Evolutionary conservation across 2,113 vertebrate genomes (phyloP).

Genomic region (Ictalurus punctatus): DNA sequence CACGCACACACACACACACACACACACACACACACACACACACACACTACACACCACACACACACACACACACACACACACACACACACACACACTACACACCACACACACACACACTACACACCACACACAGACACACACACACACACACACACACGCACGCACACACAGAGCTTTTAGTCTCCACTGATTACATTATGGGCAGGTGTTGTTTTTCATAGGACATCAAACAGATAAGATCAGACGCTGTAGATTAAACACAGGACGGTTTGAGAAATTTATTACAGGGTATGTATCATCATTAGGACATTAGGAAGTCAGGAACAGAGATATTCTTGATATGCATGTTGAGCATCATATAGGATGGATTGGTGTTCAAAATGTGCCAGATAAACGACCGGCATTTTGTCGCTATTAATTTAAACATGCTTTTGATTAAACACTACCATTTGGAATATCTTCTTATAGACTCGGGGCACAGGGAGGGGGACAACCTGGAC

Average conservation of each 20-base stretch:
- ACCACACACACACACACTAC: not conserved
- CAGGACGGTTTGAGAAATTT: slow-evolving; percentile 11
- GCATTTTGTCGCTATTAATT: not conserved
- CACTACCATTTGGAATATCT: not conserved
- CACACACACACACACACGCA: not conserved
- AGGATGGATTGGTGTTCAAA: not conserved
- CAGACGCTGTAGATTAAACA: slow-evolving; percentile 38
- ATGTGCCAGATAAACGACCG: not conserved
- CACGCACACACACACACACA: not conserved
- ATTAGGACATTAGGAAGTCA: slow-evolving; percentile 29
- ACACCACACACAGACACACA: too few species aligned
- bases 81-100: not conserved
- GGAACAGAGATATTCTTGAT: slow-evolving; percentile 5
- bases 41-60: too few species aligned
- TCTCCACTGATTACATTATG: not conserved
- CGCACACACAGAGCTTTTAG: not conserved
- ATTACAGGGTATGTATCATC: slow-evolving; percentile 34
- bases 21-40: not conserved
- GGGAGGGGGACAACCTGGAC: too few species aligned
- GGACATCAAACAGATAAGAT: slow-evolving; percentile 47
- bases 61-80: not conserved
- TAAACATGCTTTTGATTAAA: not conserved
- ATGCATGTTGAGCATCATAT: not conserved
- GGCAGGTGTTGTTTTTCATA: slow-evolving; percentile 9
- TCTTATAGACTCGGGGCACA: not conserved